phyloP scores from a whole-genome alignment of 2,888 invertebrate species.

The Lochmaea capreae region DNA sequence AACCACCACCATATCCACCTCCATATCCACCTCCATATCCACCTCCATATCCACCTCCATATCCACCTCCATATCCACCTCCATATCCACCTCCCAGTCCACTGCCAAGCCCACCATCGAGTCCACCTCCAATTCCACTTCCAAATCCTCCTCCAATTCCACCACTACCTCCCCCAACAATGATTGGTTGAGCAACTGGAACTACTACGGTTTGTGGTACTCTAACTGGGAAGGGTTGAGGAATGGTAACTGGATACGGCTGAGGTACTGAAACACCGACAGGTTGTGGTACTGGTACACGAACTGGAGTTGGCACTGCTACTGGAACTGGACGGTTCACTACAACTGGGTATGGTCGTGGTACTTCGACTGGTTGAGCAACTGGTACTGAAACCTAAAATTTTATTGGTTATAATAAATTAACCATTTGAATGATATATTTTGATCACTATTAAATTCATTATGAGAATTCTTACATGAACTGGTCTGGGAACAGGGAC shows the following conservation, averaged over 20 bases:
- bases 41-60: slow-evolving; percentile 46
- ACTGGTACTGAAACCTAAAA: slow-evolving; percentile 53
- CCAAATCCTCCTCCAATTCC: slow-evolving; percentile 44
- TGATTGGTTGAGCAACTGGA: slow-evolving; percentile 53
- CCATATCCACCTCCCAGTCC: slow-evolving; percentile 38
- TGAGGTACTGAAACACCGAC: slow-evolving; percentile 67
- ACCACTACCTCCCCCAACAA: slow-evolving; percentile 51
- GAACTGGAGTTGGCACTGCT: slow-evolving; percentile 66
- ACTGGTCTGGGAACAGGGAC: slow-evolving; percentile 67
- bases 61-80: slow-evolving; percentile 41
- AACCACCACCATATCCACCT: slow-evolving; percentile 44
- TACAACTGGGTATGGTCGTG: slow-evolving; percentile 52
- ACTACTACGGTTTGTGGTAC: slow-evolving; percentile 57
- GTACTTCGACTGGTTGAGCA: slow-evolving; percentile 51
- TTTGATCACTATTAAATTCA: not conserved
- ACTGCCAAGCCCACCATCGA: slow-evolving; percentile 33
- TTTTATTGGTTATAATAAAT: not conserved
- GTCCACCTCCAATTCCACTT: slow-evolving; percentile 45
- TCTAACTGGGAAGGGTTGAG: slow-evolving; percentile 67
- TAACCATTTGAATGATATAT: not conserved
- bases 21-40: slow-evolving; percentile 43
- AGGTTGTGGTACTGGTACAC: slow-evolving; percentile 64
- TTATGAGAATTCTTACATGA: slow-evolving; percentile 42
- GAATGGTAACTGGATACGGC: slow-evolving; percentile 69
- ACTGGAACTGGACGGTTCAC: slow-evolving; percentile 57